A percentile compares a stretch with the other conserved stretches of the same genome.
These are phyloP conservation scores for Brachypteracias leptosomus DNA, from an alignment of 2,113 vertebrate genomes.

Conservation along the genomic window DNA sequence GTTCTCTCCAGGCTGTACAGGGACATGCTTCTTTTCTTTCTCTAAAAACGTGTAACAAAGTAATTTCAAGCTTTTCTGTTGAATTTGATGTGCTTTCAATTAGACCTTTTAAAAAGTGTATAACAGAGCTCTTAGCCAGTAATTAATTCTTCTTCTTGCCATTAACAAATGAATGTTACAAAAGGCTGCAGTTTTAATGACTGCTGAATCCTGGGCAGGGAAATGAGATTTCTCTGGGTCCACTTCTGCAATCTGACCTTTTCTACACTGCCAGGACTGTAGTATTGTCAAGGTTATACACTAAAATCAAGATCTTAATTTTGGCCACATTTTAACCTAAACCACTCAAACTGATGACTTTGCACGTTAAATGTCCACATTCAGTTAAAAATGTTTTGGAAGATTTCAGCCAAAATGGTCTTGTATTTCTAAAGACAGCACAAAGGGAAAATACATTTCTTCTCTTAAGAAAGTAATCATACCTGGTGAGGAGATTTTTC, in stretches of 20 bases:
- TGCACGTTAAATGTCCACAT: not conserved
- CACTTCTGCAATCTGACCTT: not conserved
- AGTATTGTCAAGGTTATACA: not conserved
- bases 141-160: not conserved
- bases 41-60: not conserved
- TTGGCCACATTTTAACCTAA: not conserved
- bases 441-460: not conserved
- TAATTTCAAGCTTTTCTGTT: slow-evolving; percentile 1
- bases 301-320: not conserved
- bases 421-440: not conserved
- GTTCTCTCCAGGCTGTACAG: not conserved
- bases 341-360: not conserved
- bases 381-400: not conserved
- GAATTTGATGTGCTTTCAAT: not conserved
- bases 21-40: not conserved
- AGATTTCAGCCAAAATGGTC: not conserved
- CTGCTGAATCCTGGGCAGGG: not conserved
- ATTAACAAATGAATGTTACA: not conserved
- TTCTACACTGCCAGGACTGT: not conserved
- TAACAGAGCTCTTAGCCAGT: not conserved
- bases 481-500: not conserved
- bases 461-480: not conserved
- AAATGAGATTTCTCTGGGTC: not conserved
- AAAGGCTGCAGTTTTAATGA: not conserved
- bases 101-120: not conserved